Conservation (phyloP, 2,888 invertebrate species). For the Arctia plantaginis region DNA sequence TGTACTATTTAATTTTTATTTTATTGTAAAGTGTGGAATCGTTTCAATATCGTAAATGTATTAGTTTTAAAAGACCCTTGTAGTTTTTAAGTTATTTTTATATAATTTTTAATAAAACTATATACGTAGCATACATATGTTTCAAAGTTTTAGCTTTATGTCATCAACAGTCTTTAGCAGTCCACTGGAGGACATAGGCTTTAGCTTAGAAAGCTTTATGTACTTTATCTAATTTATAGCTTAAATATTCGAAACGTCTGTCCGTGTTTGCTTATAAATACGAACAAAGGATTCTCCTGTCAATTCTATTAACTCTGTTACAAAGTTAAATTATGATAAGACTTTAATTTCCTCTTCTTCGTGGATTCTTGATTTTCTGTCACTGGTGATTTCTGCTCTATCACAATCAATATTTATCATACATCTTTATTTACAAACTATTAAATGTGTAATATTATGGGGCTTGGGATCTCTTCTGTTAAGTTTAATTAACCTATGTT, state of each 20-base stretch:
- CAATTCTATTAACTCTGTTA: neutral
- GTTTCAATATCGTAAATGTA: too few species aligned
- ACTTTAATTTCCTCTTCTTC: neutral
- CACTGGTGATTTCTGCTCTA: neutral
- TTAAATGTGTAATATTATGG: neutral
- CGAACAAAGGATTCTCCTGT: neutral
- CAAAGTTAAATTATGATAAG: neutral
- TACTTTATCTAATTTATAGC: neutral
- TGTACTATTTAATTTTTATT: too few species aligned
- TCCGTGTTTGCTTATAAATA: neutral
- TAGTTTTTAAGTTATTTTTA: too few species aligned
- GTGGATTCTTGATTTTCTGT: neutral
- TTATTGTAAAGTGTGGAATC: too few species aligned
- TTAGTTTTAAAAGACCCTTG: too few species aligned
- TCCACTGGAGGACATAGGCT: too few species aligned
- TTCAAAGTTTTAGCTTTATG: too few species aligned
- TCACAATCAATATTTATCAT: neutral
- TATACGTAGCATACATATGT: too few species aligned
- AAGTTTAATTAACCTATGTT: neutral
- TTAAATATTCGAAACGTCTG: neutral
- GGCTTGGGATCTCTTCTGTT: neutral
- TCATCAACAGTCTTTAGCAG: too few species aligned
- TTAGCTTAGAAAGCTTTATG: too few species aligned
- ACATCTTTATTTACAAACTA: neutral
- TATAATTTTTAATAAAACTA: too few species aligned